phyloP scores from a whole-genome alignment of 2,888 invertebrate genomes.

The Drosophila bunnanda region DNA sequence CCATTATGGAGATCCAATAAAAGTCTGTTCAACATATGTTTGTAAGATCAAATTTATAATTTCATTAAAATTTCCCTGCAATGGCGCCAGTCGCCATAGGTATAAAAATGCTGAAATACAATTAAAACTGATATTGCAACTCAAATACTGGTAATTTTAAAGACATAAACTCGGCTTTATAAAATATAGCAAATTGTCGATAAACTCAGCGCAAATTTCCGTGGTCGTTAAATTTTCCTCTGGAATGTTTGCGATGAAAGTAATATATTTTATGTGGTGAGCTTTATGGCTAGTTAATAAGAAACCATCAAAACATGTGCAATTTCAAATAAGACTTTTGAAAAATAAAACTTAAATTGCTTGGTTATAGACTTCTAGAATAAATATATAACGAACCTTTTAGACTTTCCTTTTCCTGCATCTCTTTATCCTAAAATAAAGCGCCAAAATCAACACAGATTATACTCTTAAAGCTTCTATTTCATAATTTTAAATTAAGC shows the following conservation, averaged over 20 bases:
- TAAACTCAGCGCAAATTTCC: slow-evolving; percentile 17
- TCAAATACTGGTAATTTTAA: slow-evolving; percentile 3
- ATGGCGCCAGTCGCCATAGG: slow-evolving; percentile 57
- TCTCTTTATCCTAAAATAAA: background rate
- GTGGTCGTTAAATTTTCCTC: slow-evolving; percentile 31
- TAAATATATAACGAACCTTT: background rate
- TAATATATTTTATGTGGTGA: slow-evolving; percentile 35
- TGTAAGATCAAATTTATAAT: slow-evolving; percentile 60
- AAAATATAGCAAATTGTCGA: slow-evolving; percentile 19
- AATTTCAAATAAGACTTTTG: background rate
- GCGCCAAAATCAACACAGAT: slow-evolving; percentile 56
- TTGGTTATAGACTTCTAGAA: background rate
- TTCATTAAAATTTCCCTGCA: slow-evolving; percentile 63
- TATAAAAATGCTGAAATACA: slow-evolving; percentile 12
- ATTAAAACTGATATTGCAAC: background rate
- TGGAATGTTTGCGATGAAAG: slow-evolving; percentile 20
- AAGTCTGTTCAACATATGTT: slow-evolving; percentile 42
- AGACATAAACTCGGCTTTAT: slow-evolving; percentile 20
- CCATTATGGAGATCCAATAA: slow-evolving; percentile 43
- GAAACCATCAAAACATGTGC: slow-evolving; percentile 60
- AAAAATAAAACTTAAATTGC: background rate
- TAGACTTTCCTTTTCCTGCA: background rate
- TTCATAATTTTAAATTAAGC: slow-evolving; percentile 73
- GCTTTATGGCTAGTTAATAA: slow-evolving; percentile 57
- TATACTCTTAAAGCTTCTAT: slow-evolving; percentile 69